A percentile compares a stretch with the other conserved stretches of the same genome.
Conservation (phyloP, 2,888 invertebrate genomes). For the Melinopterus prodromus region DNA sequence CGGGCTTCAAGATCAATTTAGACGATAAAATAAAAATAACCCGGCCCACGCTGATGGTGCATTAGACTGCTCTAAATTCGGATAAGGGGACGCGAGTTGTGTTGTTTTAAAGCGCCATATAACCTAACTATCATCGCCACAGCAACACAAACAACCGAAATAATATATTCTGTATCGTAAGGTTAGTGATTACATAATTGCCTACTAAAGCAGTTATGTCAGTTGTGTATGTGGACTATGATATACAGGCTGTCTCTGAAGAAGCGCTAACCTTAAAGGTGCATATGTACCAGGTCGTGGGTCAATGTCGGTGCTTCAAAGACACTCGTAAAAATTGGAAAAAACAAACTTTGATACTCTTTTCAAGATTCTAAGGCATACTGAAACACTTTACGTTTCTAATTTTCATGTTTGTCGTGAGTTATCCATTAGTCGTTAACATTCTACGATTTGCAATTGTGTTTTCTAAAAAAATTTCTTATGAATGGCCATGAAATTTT, state of each 20-base stretch:
- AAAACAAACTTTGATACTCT: too few relatives aligned
- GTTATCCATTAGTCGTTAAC: too few relatives aligned
- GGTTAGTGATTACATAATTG: background rate
- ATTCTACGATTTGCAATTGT: too few relatives aligned
- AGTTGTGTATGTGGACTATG: background rate
- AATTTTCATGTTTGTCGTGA: too few relatives aligned
- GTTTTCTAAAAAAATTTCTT: too few relatives aligned
- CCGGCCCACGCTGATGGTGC: constrained; percentile 4
- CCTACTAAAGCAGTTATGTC: background rate
- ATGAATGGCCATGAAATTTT: too few relatives aligned
- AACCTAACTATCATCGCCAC: background rate
- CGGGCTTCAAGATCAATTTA: constrained; percentile 17
- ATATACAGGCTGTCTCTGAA: background rate
- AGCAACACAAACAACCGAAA: background rate
- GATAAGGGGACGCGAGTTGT: constrained; percentile 4
- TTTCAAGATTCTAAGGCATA: too few relatives aligned
- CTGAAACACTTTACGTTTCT: too few relatives aligned
- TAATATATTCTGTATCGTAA: background rate
- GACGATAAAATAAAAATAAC: constrained; percentile 21
- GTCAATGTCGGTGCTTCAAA: too few relatives aligned
- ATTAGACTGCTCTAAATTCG: background rate
- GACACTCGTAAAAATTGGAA: too few relatives aligned
- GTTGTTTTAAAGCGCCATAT: constrained; percentile 4
- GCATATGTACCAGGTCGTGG: too few relatives aligned
- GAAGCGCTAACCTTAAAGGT: background rate